Conservation (phyloP, 1,140 invertebrate genomes). For the Cardiocondyla obscurior region DNA sequence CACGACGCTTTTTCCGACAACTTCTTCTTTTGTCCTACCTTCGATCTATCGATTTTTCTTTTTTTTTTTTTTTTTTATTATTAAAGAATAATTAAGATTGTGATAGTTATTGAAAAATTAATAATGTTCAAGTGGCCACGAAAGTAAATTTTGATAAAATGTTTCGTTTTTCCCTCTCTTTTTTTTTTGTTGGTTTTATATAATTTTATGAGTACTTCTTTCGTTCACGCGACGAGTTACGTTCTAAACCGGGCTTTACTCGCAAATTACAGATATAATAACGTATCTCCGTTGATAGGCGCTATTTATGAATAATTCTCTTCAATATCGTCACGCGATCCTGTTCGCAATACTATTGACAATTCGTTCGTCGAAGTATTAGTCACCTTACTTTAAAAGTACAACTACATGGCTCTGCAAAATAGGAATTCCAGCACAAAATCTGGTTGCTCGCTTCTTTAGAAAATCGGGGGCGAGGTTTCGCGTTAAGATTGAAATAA, state of each 20-base stretch:
- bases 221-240: neutral
- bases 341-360: neutral
- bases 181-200: neutral
- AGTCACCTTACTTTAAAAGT: neutral
- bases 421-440: no score
- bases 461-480: neutral
- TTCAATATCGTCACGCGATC: slow-evolving; percentile 12
- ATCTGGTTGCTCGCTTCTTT: no score
- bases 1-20: neutral
- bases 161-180: no score
- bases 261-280: slow-evolving; percentile 1
- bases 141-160: neutral
- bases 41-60: neutral
- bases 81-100: neutral
- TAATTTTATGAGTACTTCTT: neutral
- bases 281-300: neutral
- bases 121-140: neutral
- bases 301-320: slow-evolving; percentile 33
- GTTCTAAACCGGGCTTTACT: neutral
- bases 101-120: neutral
- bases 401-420: neutral
- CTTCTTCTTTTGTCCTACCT: neutral
- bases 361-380: neutral
- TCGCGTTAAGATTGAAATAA: neutral
- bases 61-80: no score